Evolutionary conservation across 1,140 invertebrate species (phyloP).

Genomic region (Battus philenor): DNA sequence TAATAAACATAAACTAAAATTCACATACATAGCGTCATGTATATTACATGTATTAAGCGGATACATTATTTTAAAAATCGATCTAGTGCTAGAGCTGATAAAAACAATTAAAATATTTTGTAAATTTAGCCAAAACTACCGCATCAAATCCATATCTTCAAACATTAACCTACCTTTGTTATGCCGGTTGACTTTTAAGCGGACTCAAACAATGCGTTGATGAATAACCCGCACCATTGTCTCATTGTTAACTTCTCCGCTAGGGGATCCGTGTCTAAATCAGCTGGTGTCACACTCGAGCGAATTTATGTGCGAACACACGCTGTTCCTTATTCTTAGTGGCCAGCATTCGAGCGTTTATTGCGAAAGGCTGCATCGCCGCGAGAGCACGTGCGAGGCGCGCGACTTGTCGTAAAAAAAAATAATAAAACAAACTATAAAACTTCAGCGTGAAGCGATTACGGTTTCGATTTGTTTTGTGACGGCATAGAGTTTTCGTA

Average conservation of each 20-base stretch:
- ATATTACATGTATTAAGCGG: no score
- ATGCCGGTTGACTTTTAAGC: not conserved
- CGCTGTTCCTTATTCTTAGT: conserved; percentile 26
- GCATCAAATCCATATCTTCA: not conserved
- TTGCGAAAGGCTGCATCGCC: conserved; percentile 36
- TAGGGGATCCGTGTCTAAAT: conserved; percentile 13
- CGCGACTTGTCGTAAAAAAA: conserved; percentile 28
- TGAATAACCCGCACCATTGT: conserved; percentile 23
- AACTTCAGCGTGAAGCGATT: conserved; percentile 21
- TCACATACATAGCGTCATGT: no score
- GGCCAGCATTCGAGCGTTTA: conserved; percentile 22
- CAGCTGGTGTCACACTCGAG: conserved; percentile 7
- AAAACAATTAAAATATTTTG: no score
- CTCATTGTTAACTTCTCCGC: conserved; percentile 26
- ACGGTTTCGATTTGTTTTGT: conserved; percentile 32
- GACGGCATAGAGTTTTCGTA: conserved; percentile 20
- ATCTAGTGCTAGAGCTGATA: no score
- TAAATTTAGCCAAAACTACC: no score
- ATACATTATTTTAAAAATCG: no score
- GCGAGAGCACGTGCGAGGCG: conserved; percentile 34
- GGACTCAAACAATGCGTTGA: conserved; percentile 20
- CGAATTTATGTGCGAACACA: conserved; percentile 3
- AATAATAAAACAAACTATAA: conserved; percentile 25
- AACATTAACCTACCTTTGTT: conserved; percentile 2
- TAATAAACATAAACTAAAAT: no score